Evolutionary conservation across 2,797 vertebrate species (phyloP).

Genomic region (Antrozous pallidus): DNA sequence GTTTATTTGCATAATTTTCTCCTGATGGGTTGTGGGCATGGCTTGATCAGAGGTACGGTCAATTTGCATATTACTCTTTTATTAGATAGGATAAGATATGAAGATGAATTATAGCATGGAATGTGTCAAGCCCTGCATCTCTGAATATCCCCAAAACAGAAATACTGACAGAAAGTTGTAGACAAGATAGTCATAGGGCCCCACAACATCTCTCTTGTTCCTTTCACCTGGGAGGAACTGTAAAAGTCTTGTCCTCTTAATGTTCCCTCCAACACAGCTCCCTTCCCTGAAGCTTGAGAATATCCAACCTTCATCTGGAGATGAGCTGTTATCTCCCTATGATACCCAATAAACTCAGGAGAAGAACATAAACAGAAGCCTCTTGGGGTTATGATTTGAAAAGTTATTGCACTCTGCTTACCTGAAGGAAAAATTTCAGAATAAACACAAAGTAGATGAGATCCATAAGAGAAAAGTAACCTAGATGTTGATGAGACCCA

Average conservation of each 20-base stretch:
- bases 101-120: background rate
- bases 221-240: background rate
- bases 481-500: background rate
- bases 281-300: background rate
- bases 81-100: background rate
- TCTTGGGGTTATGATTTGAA: background rate
- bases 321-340: background rate
- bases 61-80: too few relatives aligned
- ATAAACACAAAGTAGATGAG: background rate
- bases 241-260: background rate
- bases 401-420: background rate
- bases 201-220: background rate
- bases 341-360: background rate
- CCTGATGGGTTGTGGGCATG: too few relatives aligned
- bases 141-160: background rate
- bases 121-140: background rate
- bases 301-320: background rate
- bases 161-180: background rate
- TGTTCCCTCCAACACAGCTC: background rate
- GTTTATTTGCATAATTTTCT: too few relatives aligned
- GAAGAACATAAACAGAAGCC: background rate
- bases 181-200: background rate
- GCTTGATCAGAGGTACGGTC: too few relatives aligned
- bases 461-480: background rate
- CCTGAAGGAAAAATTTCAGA: background rate